Percentiles rank a stretch among this genome's conserved stretches.
Evolutionary conservation across 2,113 vertebrate genomes (phyloP).

Genomic region (Tympanuchus pallidicinctus): DNA sequence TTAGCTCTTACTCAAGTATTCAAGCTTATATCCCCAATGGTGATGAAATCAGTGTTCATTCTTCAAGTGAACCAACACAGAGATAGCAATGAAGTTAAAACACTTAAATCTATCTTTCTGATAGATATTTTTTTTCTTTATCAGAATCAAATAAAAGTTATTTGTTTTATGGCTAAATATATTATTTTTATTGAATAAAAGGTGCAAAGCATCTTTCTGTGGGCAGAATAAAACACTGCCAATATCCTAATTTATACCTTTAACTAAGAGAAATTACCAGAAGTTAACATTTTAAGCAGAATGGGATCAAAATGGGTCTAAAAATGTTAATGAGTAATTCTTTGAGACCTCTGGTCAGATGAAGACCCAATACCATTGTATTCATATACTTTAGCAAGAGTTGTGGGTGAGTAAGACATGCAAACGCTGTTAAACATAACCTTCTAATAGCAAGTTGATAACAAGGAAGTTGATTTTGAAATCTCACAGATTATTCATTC

Average conservation of each 20-base stretch:
- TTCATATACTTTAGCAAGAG: neutral
- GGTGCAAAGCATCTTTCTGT: constrained; percentile 10
- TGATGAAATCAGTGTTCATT: neutral
- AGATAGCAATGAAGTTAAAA: constrained; percentile 1
- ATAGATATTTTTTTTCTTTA: neutral
- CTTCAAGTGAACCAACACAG: constrained; percentile 22
- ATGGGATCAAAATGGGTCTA: constrained; percentile 2
- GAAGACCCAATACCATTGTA: neutral
- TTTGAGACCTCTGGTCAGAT: neutral
- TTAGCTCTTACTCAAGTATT: constrained; percentile 35
- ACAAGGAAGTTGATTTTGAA: neutral
- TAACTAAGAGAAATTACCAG: neutral
- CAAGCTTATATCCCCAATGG: constrained; percentile 11
- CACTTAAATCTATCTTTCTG: neutral
- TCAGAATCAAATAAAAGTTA: neutral
- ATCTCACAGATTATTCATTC: neutral
- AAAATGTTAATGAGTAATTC: neutral
- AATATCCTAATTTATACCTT: constrained; percentile 23
- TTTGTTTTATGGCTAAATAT: constrained; percentile 29
- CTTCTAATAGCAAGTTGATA: neutral
- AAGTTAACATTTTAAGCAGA: constrained; percentile 3
- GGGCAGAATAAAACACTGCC: neutral
- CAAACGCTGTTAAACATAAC: accelerated
- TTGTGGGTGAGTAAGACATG: neutral
- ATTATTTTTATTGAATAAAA: constrained; percentile 53